Evolutionary conservation across 2,888 invertebrate genomes (phyloP), one percentile per base, ranked within the genome.

Genomic region (Agrilus cyanescens): DNA sequence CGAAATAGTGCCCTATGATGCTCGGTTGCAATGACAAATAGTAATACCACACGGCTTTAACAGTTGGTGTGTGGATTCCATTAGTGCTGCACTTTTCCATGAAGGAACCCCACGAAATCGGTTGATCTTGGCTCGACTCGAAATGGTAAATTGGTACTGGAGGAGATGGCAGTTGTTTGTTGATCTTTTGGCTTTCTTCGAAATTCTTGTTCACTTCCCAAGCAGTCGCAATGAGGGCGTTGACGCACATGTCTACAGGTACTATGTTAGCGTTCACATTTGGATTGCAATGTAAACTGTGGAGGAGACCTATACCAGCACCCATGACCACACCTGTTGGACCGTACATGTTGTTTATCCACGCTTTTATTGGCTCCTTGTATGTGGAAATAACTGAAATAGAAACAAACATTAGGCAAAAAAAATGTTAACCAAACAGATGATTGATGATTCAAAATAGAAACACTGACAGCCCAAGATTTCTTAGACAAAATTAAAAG

Each of bases 261-360:
- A 67, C 59, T 62, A 94, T 77, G 59, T 91, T 89, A 0, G 88
- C 87, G 1, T 79, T 76, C 13, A 73, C 73, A 1, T 74, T 67
- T 1, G 70, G 65, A 53, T 85, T 77, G 60, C 84, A 80, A 49
- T 84, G 80, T 69, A 90, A 73, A 1, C 85, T 73, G 30, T 80
- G 71, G 33, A 85, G 59, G 2, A 89, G 74, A 45, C 93, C 93
- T 16, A 82, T 81, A 0, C 86, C 84, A 4, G 81, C 78, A 0
- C 82, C 85, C 10, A 82, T 72, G 50, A 77, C 80, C 32, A 75
- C 72, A 0, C 80, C 90, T 6, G 87, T 88, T 1, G 90, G 86
- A 4, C 93, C 93, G 59, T 93, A 93, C 54, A 87, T 74, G 57
- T 90, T 94, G 67, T 91, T 90, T 12, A 89, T 85, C 90, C 91